Conservation (phyloP, 2,113 vertebrate genomes). For the Odontesthes bonariensis region DNA sequence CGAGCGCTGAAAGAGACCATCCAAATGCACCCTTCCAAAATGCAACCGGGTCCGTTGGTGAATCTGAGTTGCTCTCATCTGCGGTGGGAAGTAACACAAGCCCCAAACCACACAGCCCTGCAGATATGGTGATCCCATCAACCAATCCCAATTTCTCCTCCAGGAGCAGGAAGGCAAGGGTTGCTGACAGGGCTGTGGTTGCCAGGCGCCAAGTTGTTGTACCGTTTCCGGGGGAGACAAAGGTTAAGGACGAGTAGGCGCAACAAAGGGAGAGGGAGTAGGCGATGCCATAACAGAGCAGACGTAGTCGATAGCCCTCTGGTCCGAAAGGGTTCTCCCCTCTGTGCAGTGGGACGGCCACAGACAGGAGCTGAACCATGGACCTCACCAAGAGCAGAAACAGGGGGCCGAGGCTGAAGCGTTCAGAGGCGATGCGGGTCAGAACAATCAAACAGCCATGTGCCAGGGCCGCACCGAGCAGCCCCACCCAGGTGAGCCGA, state of each 20-base stretch:
- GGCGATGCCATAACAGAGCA: conserved; percentile 90
- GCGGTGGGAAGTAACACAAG: conserved; percentile 89
- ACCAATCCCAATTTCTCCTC: conserved; percentile 90
- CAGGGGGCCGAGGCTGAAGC: conserved; percentile 90
- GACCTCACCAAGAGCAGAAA: conserved; percentile 93
- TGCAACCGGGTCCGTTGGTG: conserved; percentile 70
- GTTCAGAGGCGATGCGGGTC: conserved; percentile 89
- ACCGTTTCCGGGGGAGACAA: conserved; percentile 89
- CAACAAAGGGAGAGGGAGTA: conserved; percentile 96
- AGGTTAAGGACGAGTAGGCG: conserved; percentile 91
- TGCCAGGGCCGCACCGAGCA: conserved; percentile 90
- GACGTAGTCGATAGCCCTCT: conserved; percentile 87
- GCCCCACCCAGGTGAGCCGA: conserved; percentile 89
- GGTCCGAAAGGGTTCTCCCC: conserved; percentile 92
- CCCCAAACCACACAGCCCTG: conserved; percentile 90
- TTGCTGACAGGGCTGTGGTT: conserved; percentile 91
- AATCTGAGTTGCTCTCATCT: conserved; percentile 80
- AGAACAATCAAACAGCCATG: conserved; percentile 91
- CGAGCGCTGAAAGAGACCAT: conserved; percentile 92
- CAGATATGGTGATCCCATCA: conserved; percentile 86
- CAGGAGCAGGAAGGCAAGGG: conserved; percentile 92
- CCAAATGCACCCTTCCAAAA: conserved; percentile 94
- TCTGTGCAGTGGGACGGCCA: conserved; percentile 87
- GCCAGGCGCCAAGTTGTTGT: conserved; percentile 93
- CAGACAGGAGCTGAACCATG: conserved; percentile 87